Evolutionary conservation across 2,888 invertebrate species (phyloP).

Genomic region (Hyposoter didymator): DNA sequence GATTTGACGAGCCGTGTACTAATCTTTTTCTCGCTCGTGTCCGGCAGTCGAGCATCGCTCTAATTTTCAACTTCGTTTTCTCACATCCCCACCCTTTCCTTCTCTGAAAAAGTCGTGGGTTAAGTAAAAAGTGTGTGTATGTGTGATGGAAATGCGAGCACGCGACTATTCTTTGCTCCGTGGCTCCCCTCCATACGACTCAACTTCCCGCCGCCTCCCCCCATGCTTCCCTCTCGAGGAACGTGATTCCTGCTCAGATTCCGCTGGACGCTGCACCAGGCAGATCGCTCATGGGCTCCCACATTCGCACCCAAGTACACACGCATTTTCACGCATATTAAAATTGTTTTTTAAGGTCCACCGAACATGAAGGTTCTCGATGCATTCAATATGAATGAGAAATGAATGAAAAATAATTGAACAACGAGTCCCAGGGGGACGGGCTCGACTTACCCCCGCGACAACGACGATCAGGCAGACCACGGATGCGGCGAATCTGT

Average conservation of each 20-base stretch:
- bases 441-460: slow-evolving; percentile 84
- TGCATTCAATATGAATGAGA: slow-evolving; percentile 20
- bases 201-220: slow-evolving; percentile 1
- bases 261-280: slow-evolving; percentile 60
- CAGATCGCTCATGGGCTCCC: slow-evolving; percentile 38
- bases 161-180: slow-evolving; percentile 52
- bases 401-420: background rate
- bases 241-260: slow-evolving; percentile 66
- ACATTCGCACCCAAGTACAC: background rate
- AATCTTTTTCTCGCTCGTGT: background rate
- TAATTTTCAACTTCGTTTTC: background rate
- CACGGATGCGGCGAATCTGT: slow-evolving; percentile 85
- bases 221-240: slow-evolving; percentile 19
- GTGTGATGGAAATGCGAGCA: slow-evolving; percentile 62
- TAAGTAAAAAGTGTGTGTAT: slow-evolving; percentile 30
- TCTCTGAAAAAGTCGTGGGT: background rate
- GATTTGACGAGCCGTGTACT: background rate
- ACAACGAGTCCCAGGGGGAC: background rate
- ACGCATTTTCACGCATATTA: background rate
- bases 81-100: background rate
- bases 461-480: slow-evolving; percentile 84
- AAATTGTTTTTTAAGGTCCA: background rate
- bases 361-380: background rate
- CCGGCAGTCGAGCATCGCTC: background rate
- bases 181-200: slow-evolving; percentile 6